Conservation (phyloP, 1,140 invertebrate species). For the Dolichoris vasculosae region DNA sequence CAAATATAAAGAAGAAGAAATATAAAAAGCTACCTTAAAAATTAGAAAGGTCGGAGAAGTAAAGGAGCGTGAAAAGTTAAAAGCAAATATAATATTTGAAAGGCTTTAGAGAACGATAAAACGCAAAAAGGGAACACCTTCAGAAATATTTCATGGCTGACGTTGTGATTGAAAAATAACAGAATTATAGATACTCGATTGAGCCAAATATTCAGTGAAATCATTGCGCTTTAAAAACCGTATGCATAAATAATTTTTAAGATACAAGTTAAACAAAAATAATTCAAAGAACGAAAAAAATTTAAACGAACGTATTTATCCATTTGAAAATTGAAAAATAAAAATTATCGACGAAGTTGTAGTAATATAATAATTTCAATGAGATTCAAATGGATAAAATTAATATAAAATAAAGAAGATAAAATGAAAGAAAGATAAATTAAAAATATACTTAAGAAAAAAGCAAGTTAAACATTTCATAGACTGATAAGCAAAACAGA, state of each 20-base stretch:
- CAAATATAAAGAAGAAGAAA: background rate
- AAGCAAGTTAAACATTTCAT: background rate
- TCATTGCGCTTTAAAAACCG: background rate
- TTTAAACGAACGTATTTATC: background rate
- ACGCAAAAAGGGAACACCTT: background rate
- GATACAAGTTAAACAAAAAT: background rate
- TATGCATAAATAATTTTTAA: conserved; percentile 15
- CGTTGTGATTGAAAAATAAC: background rate
- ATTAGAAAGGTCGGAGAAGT: background rate
- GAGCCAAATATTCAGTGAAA: background rate
- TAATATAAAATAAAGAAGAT: background rate
- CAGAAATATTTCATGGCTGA: background rate
- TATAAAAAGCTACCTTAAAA: background rate
- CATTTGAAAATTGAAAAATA: background rate
- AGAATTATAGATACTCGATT: conserved; percentile 12
- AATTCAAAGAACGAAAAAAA: background rate
- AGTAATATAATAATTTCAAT: too few species aligned
- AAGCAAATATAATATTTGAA: background rate
- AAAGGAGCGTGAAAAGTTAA: background rate
- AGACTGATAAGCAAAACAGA: background rate
- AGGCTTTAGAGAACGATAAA: background rate
- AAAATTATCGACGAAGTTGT: background rate
- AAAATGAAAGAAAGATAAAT: background rate
- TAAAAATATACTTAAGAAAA: background rate
- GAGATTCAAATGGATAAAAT: too few species aligned